These are phyloP conservation scores for Eurosta solidaginis DNA, from an alignment of 1,140 invertebrate genomes.

Conservation along the genomic window DNA sequence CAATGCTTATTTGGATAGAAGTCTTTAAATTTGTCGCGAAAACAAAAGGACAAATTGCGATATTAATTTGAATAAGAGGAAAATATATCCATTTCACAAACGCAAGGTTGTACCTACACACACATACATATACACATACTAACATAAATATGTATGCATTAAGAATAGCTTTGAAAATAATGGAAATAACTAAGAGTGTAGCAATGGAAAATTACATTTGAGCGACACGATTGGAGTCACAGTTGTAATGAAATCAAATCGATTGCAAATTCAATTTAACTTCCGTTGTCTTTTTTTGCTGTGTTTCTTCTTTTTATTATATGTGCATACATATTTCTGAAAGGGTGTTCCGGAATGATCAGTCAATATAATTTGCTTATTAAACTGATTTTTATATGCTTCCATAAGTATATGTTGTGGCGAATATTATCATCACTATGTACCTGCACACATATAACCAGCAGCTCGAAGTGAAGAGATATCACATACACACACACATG, in stretches of 20 bases:
- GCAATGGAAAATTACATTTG: not conserved
- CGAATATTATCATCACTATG: too few species aligned
- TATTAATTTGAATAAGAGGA: not conserved
- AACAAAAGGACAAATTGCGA: not conserved
- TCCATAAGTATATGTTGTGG: too few species aligned
- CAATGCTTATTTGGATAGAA: not conserved
- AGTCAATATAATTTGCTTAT: too few species aligned
- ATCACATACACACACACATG: too few species aligned
- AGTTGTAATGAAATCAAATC: slow-evolving; percentile 14
- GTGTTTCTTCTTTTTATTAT: not conserved
- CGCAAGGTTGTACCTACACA: too few species aligned
- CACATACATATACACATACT: not conserved
- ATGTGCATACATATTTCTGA: too few species aligned
- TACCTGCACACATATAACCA: too few species aligned
- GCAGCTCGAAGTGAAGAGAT: too few species aligned
- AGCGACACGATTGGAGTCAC: not conserved
- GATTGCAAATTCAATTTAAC: not conserved
- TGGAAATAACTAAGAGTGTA: not conserved
- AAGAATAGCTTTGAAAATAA: not conserved
- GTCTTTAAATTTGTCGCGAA: not conserved
- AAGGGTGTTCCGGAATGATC: too few species aligned
- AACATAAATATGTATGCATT: not conserved
- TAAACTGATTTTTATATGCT: too few species aligned
- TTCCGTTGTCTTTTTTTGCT: not conserved
- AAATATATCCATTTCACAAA: not conserved